These are phyloP conservation scores for Tupaia chinensis DNA, from an alignment of 2,113 vertebrate species.

Conservation along the genomic window DNA sequence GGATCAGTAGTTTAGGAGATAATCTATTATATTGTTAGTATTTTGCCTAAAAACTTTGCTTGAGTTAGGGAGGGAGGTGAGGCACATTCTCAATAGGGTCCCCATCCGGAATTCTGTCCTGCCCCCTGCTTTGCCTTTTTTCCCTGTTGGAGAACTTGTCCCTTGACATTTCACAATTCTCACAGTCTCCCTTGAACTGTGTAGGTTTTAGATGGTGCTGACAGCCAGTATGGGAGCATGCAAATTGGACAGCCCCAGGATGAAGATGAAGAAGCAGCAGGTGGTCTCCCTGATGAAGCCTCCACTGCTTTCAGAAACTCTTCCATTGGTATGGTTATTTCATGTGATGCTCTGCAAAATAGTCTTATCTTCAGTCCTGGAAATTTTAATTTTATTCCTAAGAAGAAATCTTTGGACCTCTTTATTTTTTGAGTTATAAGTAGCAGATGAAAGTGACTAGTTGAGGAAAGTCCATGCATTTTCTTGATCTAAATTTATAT, in stretches of 20 bases:
- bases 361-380: not conserved
- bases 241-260: conserved; percentile 94
- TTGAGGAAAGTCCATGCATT: not conserved
- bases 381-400: too few relatives aligned
- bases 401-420: not conserved
- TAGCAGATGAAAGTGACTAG: not conserved
- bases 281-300: conserved; percentile 82
- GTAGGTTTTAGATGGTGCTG: conserved; percentile 95
- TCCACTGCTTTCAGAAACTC: conserved; percentile 89
- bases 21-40: not conserved
- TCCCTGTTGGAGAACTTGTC: not conserved
- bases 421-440: not conserved
- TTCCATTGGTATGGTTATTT: conserved; percentile 89
- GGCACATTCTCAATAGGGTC: too few relatives aligned
- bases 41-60: not conserved
- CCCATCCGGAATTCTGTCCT: too few relatives aligned
- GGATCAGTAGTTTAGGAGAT: not conserved
- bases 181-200: not conserved
- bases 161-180: not conserved
- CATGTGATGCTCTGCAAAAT: fast-evolving
- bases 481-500: not conserved
- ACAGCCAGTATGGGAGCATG: conserved; percentile 95
- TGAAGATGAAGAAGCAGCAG: conserved; percentile 92
- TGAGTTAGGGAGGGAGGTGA: too few relatives aligned
- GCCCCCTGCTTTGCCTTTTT: not conserved